Evolutionary conservation across 2,113 vertebrate genomes (phyloP).

Genomic region (Sus scrofa): T2T-Sscrofa CM000826.6:49293001-49293500

Average conservation of each 20-base stretch:
- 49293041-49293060: background rate
- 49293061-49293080: too few relatives aligned
- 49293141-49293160: background rate
- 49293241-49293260: too few relatives aligned
- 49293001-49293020: background rate
- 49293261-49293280: too few relatives aligned
- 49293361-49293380: background rate
- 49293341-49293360: too few relatives aligned
- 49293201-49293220: too few relatives aligned
- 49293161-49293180: too few relatives aligned
- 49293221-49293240: background rate
- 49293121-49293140: background rate
- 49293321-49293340: background rate
- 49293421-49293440: too few relatives aligned
- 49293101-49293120: too few relatives aligned
- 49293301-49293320: accelerated
- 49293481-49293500: accelerated
- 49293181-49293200: background rate
- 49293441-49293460: background rate
- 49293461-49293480: too few relatives aligned
- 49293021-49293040: background rate
- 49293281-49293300: background rate
- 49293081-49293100: too few relatives aligned
- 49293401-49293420: background rate
- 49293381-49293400: background rate